Evolutionary conservation across 2,888 invertebrate species (phyloP), one percentile per base, ranked within the genome.

Genomic region (Lasioglossum oenotherae): DNA sequence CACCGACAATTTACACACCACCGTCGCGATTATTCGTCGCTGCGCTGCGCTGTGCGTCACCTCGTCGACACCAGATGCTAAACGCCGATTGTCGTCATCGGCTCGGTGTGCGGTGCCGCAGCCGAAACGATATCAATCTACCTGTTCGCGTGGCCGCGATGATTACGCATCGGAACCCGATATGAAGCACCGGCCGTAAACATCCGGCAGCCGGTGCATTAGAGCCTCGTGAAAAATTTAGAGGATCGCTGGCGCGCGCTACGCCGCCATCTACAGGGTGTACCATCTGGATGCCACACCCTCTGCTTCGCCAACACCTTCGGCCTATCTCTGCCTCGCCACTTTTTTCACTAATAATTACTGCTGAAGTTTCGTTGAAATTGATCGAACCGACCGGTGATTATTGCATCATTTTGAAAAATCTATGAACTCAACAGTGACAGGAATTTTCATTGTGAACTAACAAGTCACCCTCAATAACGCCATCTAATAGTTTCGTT

Each of bases 211-310:
- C 74, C 69, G 76, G 35, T 67, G 53, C 74, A 84, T 84, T 83
- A 83, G 78, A 60, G 49, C 57, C 77, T 84, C 84, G 82, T 84
- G 83, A 84, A 84, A 78, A 82, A 84, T 84, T 77, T 78, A 82
- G 74, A 74, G 27, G 67, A 35, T 67, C n/a, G 53, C 53, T 53
- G 53, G 53, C n/a, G 53, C 53, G 53, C 67, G 35, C 35, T 19
- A 19, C 35, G 67, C 31, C 64, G 64, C 64, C 31, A 60, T 60
- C 35, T 53, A 53, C 53, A 10, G 53, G 53, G 53, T 53, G 53
- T 53, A 6, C 49, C 49, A 53, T 53, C 23, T 8, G n/a, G n/a
- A 53, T 10, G 23, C 23, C 23, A 53, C 53, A 53, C 53, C 23
- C 23, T 53, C 10, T 8, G 19, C 8, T 10, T 23, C 5, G n/a